Base-by-base conservation (phyloP, 2,113 vertebrate genomes). In the Castor canadensis region DNA sequence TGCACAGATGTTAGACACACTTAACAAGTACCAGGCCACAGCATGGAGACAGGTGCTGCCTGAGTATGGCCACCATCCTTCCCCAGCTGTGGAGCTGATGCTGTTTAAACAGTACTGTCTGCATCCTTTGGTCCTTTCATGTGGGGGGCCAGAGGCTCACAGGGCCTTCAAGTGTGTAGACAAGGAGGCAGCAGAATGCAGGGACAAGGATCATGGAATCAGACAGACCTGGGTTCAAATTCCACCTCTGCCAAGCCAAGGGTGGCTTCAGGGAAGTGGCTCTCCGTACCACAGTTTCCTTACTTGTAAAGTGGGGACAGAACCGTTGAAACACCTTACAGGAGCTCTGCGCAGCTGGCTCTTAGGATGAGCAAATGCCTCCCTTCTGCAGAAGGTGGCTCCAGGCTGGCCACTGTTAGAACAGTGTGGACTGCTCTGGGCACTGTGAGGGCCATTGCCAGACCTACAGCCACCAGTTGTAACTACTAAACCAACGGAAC, bases 61-160 rank as follows among this genome's bases (percentile, higher is more conserved):
- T 15, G 4, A 40, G 79, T 26, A 30, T 0, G 28, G 38, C 6
- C 16, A 0, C 16, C 45, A 6, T 35, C 35, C 54, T 38, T 10
- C 19, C 0, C 4, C 0, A 10, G 10, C 43, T 2, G 0, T 1
- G 1, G 17, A 0, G 47, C 43, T 38, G 19, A 3, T 6, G 5
- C 2, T 32, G 26, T 20, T 47, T 20, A 32, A 26, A 64, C n/a
- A n/a, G n/a, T n/a, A n/a, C n/a, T n/a, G n/a, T n/a, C 32, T 11
- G 17, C 15, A 32, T 3, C 40, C 82, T 82, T 22, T 1, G 22
- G 24, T 40, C 62, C 58, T 64, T 30, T 62, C 12, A 4, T 35
- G 28, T 5, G n/a, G 38, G 69, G 71, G 83, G 75, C 22, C 58
- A 49, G 95, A 20, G 76, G 56, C 32, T 43, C 66, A 0, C 0